These are phyloP conservation scores for Cryptotis parvus DNA, from an alignment of 2,113 vertebrate species.

Conservation along the genomic window DNA sequence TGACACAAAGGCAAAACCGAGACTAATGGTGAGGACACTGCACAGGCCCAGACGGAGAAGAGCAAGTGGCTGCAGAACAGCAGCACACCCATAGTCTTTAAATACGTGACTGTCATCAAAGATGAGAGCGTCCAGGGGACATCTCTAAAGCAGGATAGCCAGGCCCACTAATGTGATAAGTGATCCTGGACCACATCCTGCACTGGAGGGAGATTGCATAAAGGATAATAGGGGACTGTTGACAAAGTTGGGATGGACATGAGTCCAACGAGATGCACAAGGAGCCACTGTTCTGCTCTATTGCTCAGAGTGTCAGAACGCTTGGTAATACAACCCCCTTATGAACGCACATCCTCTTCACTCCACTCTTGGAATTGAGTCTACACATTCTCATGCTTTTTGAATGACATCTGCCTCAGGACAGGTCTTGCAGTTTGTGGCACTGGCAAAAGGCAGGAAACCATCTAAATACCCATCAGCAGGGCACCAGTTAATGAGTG, in stretches of 20 bases:
- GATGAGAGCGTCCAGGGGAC: background rate
- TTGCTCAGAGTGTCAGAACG: background rate
- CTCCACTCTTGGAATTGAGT: background rate
- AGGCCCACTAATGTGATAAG: background rate
- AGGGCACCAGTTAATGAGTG: background rate
- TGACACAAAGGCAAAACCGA: background rate
- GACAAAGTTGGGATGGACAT: background rate
- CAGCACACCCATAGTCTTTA: background rate
- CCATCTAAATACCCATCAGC: background rate
- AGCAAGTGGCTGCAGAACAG: background rate
- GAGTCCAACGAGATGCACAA: background rate
- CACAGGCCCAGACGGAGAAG: background rate
- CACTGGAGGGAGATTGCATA: background rate
- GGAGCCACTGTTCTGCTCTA: background rate
- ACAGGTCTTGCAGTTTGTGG: background rate
- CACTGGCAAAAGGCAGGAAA: background rate
- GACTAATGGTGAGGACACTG: background rate
- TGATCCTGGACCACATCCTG: background rate
- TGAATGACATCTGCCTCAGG: background rate
- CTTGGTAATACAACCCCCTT: background rate
- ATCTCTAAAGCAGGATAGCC: constrained; percentile 1
- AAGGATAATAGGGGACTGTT: background rate
- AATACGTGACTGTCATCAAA: background rate
- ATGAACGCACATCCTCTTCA: background rate
- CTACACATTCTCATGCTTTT: background rate